phyloP scores from a whole-genome alignment of 2,888 invertebrate genomes.

The Pammene aurita region DNA sequence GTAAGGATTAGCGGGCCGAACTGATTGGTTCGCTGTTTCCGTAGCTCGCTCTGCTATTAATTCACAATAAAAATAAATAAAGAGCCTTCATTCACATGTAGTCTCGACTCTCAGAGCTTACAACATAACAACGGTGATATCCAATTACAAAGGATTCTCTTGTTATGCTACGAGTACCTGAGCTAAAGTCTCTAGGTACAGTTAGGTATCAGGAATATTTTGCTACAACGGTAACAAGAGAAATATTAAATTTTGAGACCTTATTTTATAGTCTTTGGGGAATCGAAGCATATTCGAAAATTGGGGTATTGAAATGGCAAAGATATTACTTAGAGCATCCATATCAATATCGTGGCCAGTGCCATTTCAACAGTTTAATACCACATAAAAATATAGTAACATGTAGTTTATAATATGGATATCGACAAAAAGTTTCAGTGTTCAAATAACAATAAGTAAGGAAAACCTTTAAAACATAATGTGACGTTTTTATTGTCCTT shows the following conservation, averaged over 20 bases:
- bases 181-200: neutral
- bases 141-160: neutral
- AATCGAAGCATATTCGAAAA: neutral
- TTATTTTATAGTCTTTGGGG: slow-evolving; percentile 5
- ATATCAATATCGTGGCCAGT: neutral
- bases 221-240: neutral
- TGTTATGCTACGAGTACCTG: too few species aligned
- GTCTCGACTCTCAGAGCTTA: neutral
- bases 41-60: neutral
- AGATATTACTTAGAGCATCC: neutral
- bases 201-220: neutral
- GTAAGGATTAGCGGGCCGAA: slow-evolving; percentile 17
- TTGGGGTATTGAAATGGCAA: neutral
- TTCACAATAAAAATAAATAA: neutral
- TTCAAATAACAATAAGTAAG: too few species aligned
- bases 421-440: too few species aligned
- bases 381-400: too few species aligned
- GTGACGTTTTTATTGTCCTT: too few species aligned
- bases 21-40: slow-evolving; percentile 18
- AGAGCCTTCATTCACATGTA: neutral
- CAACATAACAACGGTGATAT: neutral
- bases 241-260: slow-evolving; percentile 3
- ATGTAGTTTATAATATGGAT: neutral
- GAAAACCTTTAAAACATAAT: too few species aligned
- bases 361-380: neutral